These are phyloP conservation scores for Ambastaia sidthimunki DNA, from an alignment of 2,797 vertebrate genomes.

Conservation along the genomic window DNA sequence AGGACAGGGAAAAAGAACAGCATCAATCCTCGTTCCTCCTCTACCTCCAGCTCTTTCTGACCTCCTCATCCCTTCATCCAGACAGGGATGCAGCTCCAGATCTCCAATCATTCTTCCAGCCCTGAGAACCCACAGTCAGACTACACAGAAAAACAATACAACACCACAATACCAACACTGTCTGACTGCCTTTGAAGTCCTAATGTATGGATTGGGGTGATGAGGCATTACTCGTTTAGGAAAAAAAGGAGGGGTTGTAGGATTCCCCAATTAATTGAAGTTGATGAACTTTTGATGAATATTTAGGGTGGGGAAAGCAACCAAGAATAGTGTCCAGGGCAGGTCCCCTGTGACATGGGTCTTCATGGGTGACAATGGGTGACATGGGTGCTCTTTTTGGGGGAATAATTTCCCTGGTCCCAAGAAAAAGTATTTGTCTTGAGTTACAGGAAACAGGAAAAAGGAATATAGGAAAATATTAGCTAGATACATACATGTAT, in stretches of 20 bases:
- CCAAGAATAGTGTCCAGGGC: too few relatives aligned
- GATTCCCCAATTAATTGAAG: too few relatives aligned
- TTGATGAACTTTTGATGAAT: too few relatives aligned
- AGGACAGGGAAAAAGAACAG: neutral
- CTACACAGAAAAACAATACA: constrained; percentile 4
- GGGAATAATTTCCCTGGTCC: neutral
- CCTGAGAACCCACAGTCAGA: constrained; percentile 2
- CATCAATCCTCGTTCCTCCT: neutral
- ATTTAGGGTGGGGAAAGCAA: too few relatives aligned
- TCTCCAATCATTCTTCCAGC: neutral
- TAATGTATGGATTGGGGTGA: neutral
- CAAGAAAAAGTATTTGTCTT: neutral
- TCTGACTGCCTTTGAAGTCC: neutral
- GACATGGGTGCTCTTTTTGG: neutral
- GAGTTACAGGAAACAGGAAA: neutral
- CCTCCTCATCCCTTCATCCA: neutral
- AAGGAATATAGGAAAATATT: neutral
- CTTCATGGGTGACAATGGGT: too few relatives aligned
- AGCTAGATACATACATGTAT: too few relatives aligned
- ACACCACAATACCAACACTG: neutral
- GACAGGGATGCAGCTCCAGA: neutral
- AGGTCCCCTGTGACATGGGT: too few relatives aligned
- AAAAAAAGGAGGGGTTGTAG: neutral
- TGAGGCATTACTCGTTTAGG: neutral
- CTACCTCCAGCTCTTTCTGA: constrained; percentile 1